Percentiles rank a stretch among this genome's conserved stretches.
phyloP scores from a whole-genome alignment of 2,888 invertebrate species.

The Sipunculus nudus region DNA sequence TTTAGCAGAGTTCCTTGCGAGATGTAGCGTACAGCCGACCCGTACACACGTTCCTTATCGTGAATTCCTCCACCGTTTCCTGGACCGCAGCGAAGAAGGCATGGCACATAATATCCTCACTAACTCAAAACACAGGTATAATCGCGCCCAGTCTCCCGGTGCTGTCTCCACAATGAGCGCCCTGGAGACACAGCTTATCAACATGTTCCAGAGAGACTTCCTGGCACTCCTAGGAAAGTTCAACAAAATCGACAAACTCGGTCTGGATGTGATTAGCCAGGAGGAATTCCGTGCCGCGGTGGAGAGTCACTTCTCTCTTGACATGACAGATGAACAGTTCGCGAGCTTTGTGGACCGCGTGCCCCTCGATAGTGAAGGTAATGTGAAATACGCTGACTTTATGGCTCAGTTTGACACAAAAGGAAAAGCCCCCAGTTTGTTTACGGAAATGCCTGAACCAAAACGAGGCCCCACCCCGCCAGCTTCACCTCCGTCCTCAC shows the following conservation, averaged over 20 bases:
- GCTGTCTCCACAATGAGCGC: constrained; percentile 49
- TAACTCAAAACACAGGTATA: constrained; percentile 61
- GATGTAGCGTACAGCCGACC: constrained; percentile 56
- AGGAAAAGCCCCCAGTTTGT: constrained; percentile 60
- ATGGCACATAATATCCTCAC: constrained; percentile 63
- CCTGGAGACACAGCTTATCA: constrained; percentile 61
- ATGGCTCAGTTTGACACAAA: constrained; percentile 66
- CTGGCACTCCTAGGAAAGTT: constrained; percentile 61
- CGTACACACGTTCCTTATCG: constrained; percentile 60
- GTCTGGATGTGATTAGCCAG: constrained; percentile 55
- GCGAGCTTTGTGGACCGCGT: constrained; percentile 57
- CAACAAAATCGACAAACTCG: constrained; percentile 64
- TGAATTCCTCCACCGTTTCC: constrained; percentile 65
- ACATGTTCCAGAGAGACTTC: constrained; percentile 66
- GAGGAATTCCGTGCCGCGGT: constrained; percentile 65
- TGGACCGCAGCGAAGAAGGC: constrained; percentile 63
- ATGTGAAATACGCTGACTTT: constrained; percentile 62
- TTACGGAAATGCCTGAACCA: constrained; percentile 23
- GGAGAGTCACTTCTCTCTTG: constrained; percentile 60
- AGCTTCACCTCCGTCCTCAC: not conserved
- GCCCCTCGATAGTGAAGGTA: constrained; percentile 61
- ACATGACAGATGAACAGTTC: constrained; percentile 61
- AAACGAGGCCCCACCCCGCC: constrained; percentile 19
- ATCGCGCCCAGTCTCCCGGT: constrained; percentile 40
- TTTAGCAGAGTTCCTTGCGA: constrained; percentile 61